Percentiles rank a stretch among this genome's conserved stretches.
Conservation (phyloP, 2,888 invertebrate genomes). For the Cephus sareptanus region DNA sequence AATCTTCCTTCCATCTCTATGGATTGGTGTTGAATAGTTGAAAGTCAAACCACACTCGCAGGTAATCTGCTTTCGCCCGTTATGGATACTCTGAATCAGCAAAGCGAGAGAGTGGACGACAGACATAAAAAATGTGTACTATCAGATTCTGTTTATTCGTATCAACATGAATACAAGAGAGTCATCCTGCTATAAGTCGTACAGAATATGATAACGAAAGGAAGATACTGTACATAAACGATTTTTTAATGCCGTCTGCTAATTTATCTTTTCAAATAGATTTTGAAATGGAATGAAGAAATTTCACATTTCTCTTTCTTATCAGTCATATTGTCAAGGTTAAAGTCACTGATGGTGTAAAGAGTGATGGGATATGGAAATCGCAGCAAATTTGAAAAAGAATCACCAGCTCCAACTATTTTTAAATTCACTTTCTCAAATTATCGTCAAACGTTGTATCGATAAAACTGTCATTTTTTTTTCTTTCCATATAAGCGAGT, state of each 20-base stretch:
- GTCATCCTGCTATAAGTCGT: background rate
- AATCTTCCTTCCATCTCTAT: slow-evolving; percentile 3
- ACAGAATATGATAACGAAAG: background rate
- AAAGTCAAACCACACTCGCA: background rate
- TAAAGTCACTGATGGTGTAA: background rate
- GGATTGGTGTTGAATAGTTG: background rate
- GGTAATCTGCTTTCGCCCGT: background rate
- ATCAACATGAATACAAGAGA: background rate
- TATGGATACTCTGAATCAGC: background rate
- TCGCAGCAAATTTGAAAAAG: background rate
- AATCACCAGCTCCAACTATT: background rate
- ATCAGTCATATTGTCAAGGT: background rate
- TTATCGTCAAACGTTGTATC: background rate
- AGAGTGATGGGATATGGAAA: background rate
- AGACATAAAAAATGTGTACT: background rate
- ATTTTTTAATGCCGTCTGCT: background rate
- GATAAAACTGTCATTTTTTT: background rate
- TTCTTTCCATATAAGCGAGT: background rate
- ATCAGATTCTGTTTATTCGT: background rate
- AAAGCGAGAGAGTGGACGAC: background rate
- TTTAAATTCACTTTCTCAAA: background rate
- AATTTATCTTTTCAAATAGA: background rate
- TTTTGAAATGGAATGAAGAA: background rate
- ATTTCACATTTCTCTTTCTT: background rate
- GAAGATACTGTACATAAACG: background rate